These are phyloP conservation scores for Chiloscyllium punctatum DNA, from an alignment of 2,797 vertebrate genomes.

Conservation along the genomic window DNA sequence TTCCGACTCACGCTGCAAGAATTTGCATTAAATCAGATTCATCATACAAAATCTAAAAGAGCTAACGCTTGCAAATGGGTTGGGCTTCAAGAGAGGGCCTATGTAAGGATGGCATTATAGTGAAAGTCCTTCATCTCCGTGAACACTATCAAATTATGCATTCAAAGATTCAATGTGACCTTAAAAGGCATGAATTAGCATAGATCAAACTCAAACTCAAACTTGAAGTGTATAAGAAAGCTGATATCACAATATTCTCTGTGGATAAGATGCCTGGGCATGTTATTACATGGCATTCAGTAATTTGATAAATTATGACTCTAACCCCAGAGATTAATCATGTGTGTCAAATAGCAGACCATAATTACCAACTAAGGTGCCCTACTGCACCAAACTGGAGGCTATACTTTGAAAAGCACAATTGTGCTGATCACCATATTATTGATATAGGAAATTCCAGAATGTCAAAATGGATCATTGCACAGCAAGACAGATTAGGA, in stretches of 20 bases:
- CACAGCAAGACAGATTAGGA: background rate
- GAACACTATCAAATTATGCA: background rate
- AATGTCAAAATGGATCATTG: background rate
- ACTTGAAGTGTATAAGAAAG: background rate
- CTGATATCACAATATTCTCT: background rate
- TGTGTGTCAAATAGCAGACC: background rate
- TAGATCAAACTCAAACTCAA: background rate
- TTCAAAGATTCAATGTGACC: background rate
- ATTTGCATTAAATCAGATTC: background rate
- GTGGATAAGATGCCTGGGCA: background rate
- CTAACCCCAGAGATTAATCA: background rate
- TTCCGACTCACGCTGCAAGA: background rate
- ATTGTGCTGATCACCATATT: background rate
- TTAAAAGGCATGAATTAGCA: background rate
- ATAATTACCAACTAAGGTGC: background rate
- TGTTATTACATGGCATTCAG: background rate
- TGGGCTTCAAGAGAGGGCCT: background rate
- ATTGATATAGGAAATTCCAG: background rate
- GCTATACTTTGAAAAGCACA: background rate
- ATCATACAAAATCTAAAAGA: background rate
- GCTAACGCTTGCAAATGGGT: background rate
- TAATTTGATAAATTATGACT: background rate
- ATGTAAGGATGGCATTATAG: background rate
- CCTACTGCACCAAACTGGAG: background rate
- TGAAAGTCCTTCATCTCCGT: background rate